Evolutionary conservation across 2,888 invertebrate species (phyloP).

Genomic region (Brachyptera risi): DNA sequence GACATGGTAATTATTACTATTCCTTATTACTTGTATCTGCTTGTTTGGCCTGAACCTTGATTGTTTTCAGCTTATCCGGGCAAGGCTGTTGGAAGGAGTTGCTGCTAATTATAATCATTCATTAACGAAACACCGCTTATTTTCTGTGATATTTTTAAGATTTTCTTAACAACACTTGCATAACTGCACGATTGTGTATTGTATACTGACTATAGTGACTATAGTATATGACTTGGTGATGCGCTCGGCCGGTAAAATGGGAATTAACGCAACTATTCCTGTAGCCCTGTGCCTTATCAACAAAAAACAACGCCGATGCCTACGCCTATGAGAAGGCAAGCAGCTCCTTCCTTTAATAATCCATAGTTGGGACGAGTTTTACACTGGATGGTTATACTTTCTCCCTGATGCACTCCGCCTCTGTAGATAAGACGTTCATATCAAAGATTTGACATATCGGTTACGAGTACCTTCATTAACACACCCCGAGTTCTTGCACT

Average conservation of each 20-base stretch:
- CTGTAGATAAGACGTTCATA: no score
- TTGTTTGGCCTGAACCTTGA: constrained; percentile 34
- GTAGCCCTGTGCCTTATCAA: constrained; percentile 2
- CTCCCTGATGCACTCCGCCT: background rate
- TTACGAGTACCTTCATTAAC: no score
- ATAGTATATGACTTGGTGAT: no score
- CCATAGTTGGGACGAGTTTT: background rate
- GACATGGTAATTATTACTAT: constrained; percentile 32
- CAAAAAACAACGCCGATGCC: background rate
- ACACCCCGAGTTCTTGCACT: background rate
- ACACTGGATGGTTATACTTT: no score
- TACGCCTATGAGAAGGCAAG: background rate
- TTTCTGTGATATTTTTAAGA: constrained; percentile 22
- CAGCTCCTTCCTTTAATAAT: constrained; percentile 5
- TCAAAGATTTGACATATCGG: no score
- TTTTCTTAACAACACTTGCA: constrained; percentile 19
- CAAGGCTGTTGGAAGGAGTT: constrained; percentile 31
- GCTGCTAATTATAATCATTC: constrained; percentile 11
- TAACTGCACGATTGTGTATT: constrained; percentile 20
- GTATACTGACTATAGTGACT: background rate
- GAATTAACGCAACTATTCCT: background rate
- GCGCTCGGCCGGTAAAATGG: no score
- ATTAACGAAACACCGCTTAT: constrained; percentile 21
- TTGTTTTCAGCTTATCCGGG: constrained; percentile 33
- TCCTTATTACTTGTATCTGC: constrained; percentile 32